Percentiles rank a stretch among this genome's conserved stretches.
Evolutionary conservation across 1,140 invertebrate species (phyloP).

Genomic region (Pseudomyrmex cubaensis): DNA sequence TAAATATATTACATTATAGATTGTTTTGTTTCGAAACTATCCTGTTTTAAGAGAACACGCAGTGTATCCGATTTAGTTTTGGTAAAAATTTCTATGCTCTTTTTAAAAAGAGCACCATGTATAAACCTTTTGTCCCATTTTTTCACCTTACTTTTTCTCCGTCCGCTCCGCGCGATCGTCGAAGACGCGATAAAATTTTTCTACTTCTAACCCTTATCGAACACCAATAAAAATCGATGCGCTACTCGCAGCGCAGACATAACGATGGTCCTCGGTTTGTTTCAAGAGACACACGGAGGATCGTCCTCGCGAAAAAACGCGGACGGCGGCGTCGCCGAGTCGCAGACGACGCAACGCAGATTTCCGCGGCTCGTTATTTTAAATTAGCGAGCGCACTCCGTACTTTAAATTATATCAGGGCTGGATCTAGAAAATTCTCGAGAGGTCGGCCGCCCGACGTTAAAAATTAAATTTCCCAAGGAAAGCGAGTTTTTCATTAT

Average conservation of each 20-base stretch:
- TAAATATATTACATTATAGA: too few relatives aligned
- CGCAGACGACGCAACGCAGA: conserved; percentile 39
- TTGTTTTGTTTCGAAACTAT: conserved; percentile 10
- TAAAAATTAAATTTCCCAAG: conserved; percentile 47
- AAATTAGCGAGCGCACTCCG: conserved; percentile 48
- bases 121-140: conserved; percentile 35
- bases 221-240: conserved; percentile 33
- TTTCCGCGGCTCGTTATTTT: conserved; percentile 60
- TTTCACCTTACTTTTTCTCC: conserved; percentile 36
- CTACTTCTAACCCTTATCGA: conserved; percentile 33
- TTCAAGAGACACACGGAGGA: conserved; percentile 10
- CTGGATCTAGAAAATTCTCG: conserved; percentile 50
- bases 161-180: conserved; percentile 5
- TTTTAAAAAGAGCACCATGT: conserved; percentile 24
- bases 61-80: not conserved
- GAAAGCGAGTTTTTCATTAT: conserved; percentile 38
- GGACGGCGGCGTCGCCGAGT: conserved; percentile 4
- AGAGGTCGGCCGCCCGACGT: conserved; percentile 38
- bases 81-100: not conserved
- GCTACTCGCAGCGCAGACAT: not conserved
- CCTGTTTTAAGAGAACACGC: not conserved
- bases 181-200: conserved; percentile 51
- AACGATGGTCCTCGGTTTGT: not conserved
- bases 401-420: conserved; percentile 58
- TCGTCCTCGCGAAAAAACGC: conserved; percentile 24